These are phyloP conservation scores for Leptinotarsa tumamoca DNA, from an alignment of 2,888 invertebrate genomes.

Conservation along the genomic window DNA sequence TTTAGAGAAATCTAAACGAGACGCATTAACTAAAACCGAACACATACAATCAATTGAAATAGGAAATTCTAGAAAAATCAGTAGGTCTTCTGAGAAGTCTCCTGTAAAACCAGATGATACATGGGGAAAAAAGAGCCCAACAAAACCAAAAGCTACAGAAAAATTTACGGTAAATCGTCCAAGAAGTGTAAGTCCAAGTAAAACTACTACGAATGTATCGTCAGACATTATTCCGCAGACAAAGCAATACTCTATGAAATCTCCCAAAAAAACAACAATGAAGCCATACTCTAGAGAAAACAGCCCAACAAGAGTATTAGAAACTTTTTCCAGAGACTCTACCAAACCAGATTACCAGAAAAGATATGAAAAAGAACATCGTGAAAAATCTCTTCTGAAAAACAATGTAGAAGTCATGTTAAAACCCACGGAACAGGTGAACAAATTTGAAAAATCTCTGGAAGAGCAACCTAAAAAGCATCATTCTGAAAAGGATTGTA, in stretches of 20 bases:
- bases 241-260: neutral
- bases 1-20: conserved; percentile 45
- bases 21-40: conserved; percentile 41
- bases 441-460: conserved; percentile 49
- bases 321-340: neutral
- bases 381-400: conserved; percentile 1
- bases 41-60: conserved; percentile 33
- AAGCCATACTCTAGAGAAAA: neutral
- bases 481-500: neutral
- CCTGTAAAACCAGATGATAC: conserved; percentile 40
- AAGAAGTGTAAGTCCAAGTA: neutral
- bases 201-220: neutral
- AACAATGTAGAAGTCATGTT: neutral
- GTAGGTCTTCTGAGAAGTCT: conserved; percentile 31
- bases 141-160: neutral
- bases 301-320: neutral
- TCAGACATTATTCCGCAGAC: neutral
- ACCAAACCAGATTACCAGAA: conserved; percentile 10
- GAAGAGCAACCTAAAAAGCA: conserved; percentile 41
- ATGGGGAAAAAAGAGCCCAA: conserved; percentile 33
- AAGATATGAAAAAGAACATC: no score
- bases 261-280: neutral
- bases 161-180: neutral
- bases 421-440: conserved; percentile 49
- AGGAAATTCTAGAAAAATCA: conserved; percentile 25